Percentiles rank a stretch among this genome's conserved stretches.
Conservation (phyloP, 1,140 invertebrate species). For the Maconellicoccus hirsutus region DNA sequence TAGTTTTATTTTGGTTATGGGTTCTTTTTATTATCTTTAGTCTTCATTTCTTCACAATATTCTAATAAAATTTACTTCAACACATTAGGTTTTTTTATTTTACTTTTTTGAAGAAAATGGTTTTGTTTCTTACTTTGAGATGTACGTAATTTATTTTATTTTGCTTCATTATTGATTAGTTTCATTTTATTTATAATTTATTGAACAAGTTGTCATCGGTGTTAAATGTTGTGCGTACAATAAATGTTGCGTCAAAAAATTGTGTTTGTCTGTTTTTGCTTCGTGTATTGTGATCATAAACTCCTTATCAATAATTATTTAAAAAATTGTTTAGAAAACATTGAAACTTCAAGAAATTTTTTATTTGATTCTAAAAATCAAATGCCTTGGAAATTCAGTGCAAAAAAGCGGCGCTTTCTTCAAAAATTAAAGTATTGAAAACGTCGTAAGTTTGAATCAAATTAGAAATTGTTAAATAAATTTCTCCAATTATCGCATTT, state of each 20-base stretch:
- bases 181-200: not conserved
- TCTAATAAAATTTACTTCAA: not conserved
- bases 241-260: not conserved
- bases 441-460: no score
- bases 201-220: conserved; percentile 8
- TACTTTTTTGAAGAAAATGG: not conserved
- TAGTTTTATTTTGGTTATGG: not conserved
- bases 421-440: no score
- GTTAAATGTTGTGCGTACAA: not conserved
- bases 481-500: no score
- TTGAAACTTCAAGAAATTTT: no score
- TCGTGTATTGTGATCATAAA: not conserved
- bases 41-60: not conserved
- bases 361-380: no score
- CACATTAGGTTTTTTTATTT: not conserved
- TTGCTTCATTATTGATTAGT: not conserved
- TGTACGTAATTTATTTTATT: not conserved
- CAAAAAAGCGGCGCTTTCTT: no score
- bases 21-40: not conserved
- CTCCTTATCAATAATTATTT: no score
- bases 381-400: no score
- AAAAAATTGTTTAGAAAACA: no score
- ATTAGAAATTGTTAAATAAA: no score
- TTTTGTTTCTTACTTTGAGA: not conserved
- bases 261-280: not conserved